These are phyloP conservation scores for Tinea semifulvella DNA, from an alignment of 2,888 invertebrate genomes.

Conservation along the genomic window DNA sequence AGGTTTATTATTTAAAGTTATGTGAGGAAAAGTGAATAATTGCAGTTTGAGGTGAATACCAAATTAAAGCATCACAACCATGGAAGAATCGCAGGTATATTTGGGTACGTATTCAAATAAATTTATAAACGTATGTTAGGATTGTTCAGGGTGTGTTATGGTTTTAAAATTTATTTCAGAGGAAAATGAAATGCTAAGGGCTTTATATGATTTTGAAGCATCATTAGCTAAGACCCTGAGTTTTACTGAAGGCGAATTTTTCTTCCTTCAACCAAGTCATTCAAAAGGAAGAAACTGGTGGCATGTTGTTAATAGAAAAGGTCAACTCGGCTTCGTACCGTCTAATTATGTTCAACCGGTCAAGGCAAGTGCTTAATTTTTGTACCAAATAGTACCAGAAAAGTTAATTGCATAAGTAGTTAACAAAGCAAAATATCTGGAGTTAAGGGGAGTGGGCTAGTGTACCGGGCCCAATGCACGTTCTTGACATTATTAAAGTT, in stretches of 20 bases:
- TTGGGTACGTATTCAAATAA: conserved; percentile 23
- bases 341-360: conserved; percentile 85
- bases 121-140: not conserved
- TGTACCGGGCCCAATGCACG: too few relatives aligned
- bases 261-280: conserved; percentile 80
- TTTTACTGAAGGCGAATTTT: conserved; percentile 82
- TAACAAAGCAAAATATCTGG: too few relatives aligned
- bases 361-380: conserved; percentile 64
- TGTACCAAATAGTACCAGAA: too few relatives aligned
- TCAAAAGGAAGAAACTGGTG: conserved; percentile 88
- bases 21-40: too few relatives aligned
- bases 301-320: conserved; percentile 85
- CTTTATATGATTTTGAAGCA: conserved; percentile 85
- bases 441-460: too few relatives aligned
- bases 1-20: conserved; percentile 5
- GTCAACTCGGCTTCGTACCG: conserved; percentile 86
- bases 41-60: not conserved
- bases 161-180: conserved; percentile 48
- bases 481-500: too few relatives aligned
- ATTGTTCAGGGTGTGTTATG: not conserved
- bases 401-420: too few relatives aligned
- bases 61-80: too few relatives aligned
- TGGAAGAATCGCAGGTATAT: conserved; percentile 37
- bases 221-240: conserved; percentile 84
- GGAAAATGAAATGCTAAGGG: conserved; percentile 83